A percentile compares a stretch with the other conserved stretches of the same genome.
Conservation (phyloP, 2,797 vertebrate species). For the Oryzias dopingdopingensis region DNA sequence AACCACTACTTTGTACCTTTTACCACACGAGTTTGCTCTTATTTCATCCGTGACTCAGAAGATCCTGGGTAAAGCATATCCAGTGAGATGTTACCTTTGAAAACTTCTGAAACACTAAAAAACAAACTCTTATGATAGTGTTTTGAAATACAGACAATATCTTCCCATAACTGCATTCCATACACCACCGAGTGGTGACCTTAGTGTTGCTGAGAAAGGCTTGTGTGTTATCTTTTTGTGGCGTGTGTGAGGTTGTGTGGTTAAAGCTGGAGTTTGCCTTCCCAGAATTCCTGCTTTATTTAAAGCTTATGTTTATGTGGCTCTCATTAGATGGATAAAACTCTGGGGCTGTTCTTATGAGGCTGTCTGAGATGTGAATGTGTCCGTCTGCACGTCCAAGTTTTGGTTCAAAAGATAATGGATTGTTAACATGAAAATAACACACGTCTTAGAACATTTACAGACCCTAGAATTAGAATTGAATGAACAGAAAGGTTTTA, state of each 20-base stretch:
- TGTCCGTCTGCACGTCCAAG: background rate
- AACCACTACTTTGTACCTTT: too few species aligned
- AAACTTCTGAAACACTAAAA: too few species aligned
- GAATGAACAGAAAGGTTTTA: too few species aligned
- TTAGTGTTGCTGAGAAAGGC: constrained; percentile 5
- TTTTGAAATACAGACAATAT: too few species aligned
- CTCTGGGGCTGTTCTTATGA: constrained; percentile 19
- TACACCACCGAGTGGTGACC: constrained; percentile 12
- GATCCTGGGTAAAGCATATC: too few species aligned
- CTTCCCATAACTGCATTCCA: background rate
- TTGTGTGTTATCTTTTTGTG: constrained; percentile 7
- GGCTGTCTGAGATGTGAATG: constrained; percentile 14
- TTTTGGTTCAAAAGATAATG: constrained; percentile 1
- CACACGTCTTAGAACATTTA: too few species aligned
- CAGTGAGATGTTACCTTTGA: too few species aligned
- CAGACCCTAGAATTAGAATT: too few species aligned
- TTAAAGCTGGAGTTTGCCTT: constrained; percentile 9
- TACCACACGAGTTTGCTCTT: too few species aligned
- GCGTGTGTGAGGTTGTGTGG: background rate
- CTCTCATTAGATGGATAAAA: constrained; percentile 51
- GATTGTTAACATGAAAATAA: background rate
- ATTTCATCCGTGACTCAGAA: too few species aligned
- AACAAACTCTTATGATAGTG: too few species aligned
- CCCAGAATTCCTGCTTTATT: constrained; percentile 20
- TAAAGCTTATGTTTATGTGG: constrained; percentile 35